Evolutionary conservation across 2,797 vertebrate genomes (phyloP).

Genomic region (Allobates femoralis): DNA sequence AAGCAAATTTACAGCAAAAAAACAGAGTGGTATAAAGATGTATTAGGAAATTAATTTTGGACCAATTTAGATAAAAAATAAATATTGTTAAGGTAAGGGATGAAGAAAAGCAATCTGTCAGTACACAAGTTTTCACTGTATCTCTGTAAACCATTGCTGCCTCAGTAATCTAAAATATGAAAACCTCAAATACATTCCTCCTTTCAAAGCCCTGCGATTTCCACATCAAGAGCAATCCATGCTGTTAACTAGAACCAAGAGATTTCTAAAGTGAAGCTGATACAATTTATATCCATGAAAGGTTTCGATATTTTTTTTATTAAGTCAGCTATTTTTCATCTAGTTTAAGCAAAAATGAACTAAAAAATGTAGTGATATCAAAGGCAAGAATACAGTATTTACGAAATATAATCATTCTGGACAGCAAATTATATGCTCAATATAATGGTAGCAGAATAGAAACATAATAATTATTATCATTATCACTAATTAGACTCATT

Average conservation of each 20-base stretch:
- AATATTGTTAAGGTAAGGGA: background rate
- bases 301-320: background rate
- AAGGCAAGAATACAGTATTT: background rate
- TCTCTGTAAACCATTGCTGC: background rate
- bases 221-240: conserved; percentile 14
- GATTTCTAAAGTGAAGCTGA: conserved; percentile 17
- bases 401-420: background rate
- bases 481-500: background rate
- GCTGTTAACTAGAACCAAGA: conserved; percentile 1
- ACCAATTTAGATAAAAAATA: background rate
- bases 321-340: background rate
- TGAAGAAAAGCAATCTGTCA: background rate
- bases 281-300: background rate
- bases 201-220: background rate
- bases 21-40: background rate
- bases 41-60: background rate
- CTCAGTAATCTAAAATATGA: background rate
- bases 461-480: background rate
- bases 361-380: background rate
- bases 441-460: background rate
- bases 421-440: background rate
- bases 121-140: background rate
- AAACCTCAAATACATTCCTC: background rate
- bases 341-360: background rate
- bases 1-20: too few relatives aligned